Evolutionary conservation across 2,797 vertebrate species (phyloP), one percentile per base, ranked within the genome.

Genomic region (Crotalus adamanteus): DNA sequence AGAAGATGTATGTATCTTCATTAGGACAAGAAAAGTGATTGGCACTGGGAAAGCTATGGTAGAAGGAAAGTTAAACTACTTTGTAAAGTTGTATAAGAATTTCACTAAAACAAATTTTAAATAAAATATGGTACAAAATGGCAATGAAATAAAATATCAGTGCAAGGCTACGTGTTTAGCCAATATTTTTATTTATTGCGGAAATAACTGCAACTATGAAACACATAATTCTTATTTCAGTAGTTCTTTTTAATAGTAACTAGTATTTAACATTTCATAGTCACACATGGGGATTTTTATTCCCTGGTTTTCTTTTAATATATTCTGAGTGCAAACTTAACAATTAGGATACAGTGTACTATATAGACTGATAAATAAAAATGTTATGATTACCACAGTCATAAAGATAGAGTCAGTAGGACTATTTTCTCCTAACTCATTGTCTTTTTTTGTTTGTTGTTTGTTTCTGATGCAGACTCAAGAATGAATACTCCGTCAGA

Each of bases 401-500:
- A 63, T 93, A 25, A 92, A 78, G 89, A 92, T 88, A 47, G 0
- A 87, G 13, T 87, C 1, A 93, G 47, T 60, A 73, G 9, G 9
- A 0, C 0, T 26, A 86, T 88, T 53, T 78, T 90, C 7, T 61
- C 90, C 1, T 91, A 3, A 92, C 51, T 93, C 89, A 47, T 65
- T 37, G 11, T 55, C 73, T 93, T 96, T 55, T 53, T 93, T 5
- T 93, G 31, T 73, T 78, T 78, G 69, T 98, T 95, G 31, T 98
- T 95, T 98, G 95, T 96, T 97, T 97, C 12, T 98, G 57, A 94
- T 96, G 94, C 97, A 99, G 99, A 99, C 98, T 98, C 98, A 97
- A 99, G 98, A 99, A 99, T 99, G 99, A 99, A 98, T 98, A 99
- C 98, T 99, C 98, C 98, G 97, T 98, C 99, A 98, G 98, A 99